Conservation (phyloP, 2,888 invertebrate genomes). For the Pimpla rufipes region DNA sequence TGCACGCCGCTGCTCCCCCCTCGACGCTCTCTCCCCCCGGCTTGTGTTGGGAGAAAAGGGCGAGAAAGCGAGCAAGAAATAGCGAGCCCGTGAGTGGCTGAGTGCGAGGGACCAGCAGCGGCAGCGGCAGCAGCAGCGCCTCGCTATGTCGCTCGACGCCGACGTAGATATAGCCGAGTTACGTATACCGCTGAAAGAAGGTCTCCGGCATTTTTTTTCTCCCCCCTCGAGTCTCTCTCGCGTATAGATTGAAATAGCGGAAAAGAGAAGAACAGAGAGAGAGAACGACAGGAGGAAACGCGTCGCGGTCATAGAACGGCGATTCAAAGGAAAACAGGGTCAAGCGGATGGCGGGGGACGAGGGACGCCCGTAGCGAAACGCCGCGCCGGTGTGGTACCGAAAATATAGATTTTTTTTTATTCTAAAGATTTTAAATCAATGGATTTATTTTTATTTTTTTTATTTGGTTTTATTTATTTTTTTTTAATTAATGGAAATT, state of each 20-base stretch:
- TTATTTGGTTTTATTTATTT: no score
- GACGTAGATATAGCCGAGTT: background rate
- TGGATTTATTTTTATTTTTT: no score
- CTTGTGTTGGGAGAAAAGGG: background rate
- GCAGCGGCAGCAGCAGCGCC: slow-evolving; percentile 5
- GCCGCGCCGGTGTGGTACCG: no score
- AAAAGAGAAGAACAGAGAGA: slow-evolving; percentile 4
- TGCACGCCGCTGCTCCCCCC: background rate
- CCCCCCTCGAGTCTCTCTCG: slow-evolving; percentile 7
- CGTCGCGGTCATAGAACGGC: background rate
- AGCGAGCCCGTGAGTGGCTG: background rate
- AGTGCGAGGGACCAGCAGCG: slow-evolving; percentile 13
- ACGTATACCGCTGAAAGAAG: background rate
- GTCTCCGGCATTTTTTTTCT: slow-evolving; percentile 13
- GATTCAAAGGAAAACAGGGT: background rate
- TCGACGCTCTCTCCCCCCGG: background rate
- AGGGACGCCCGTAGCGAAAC: no score
- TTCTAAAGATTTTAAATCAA: no score
- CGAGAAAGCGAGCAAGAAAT: slow-evolving; percentile 9
- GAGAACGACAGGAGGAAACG: background rate
- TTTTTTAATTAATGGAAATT: no score
- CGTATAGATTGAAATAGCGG: slow-evolving; percentile 31
- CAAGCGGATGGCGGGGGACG: background rate
- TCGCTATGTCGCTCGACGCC: background rate
- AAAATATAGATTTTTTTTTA: no score